Evolutionary conservation across 2,797 vertebrate species (phyloP), one percentile per base, ranked within the genome.

Genomic region (Myotis myotis): DNA sequence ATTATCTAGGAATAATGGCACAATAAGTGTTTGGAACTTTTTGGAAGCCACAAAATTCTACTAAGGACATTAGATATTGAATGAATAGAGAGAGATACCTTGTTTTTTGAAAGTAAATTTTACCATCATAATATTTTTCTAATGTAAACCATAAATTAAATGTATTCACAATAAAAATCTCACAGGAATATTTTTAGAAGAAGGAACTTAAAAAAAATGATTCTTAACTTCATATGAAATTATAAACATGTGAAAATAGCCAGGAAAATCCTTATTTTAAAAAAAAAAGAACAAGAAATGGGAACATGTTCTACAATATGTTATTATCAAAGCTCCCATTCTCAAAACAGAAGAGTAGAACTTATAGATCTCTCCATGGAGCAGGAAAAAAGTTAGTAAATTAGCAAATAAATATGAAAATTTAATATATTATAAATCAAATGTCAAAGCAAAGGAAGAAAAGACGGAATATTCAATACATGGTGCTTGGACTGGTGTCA

Each of bases 401-500:
- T 89, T 89, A 94, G 38, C 78, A 89, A 94, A 91, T 93, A 89
- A 89, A 92, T 90, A 95, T 60, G 70, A 20, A 90, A 82, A 92
- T 91, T 85, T 85, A 82, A 90, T 87, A 38, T 74, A 91, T 79
- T 87, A 79, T 87, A 92, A 94, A 83, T 89, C 88, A 94, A 86
- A 91, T 95, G 90, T 95, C 88, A 97, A 92, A 96, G 92, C 53
- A 72, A 96, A 96, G 33, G 36, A 7, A 80, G 51, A 49, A 95
- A 94, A 83, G 95, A 97, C 41, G 36, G 80, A 93, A 93, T 83
- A 96, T 62, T 93, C 57, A 87, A 80, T 64, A 86, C 53, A 33
- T 90, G 85, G 79, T 91, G 15, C 90, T 94, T 97, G 96, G 87
- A 94, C 80, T 44, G 22, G 5, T 87, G 68, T 96, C 94, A 96